Conservation (phyloP, 2,888 invertebrate species). For the Aspidiotus rigidus region DNA sequence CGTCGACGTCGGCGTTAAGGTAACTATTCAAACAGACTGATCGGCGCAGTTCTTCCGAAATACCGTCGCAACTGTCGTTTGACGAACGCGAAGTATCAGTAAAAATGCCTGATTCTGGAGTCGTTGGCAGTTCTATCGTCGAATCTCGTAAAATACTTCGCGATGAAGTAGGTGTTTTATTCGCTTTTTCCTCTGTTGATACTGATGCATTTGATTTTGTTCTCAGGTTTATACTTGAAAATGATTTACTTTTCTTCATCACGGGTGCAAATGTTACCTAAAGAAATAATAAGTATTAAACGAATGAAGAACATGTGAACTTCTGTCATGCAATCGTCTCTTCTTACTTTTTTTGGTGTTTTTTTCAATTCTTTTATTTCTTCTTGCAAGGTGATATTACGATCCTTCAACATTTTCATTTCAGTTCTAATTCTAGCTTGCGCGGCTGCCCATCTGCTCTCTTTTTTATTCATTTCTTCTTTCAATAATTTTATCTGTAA, state of each 20-base stretch:
- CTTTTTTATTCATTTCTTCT: constrained; percentile 61
- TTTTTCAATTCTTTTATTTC: constrained; percentile 60
- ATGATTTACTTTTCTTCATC: constrained; percentile 11
- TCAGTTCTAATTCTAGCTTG: constrained; percentile 66
- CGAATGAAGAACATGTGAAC: background rate
- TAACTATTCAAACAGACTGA: constrained; percentile 6
- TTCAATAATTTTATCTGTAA: constrained; percentile 54
- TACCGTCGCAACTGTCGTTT: background rate
- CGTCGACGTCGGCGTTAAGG: background rate
- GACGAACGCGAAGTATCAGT: background rate
- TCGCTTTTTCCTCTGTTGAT: no score
- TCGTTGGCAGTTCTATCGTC: no score
- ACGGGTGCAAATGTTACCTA: constrained; percentile 16
- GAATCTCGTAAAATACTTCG: no score
- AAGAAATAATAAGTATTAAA: background rate
- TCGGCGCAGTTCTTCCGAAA: background rate
- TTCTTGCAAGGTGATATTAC: constrained; percentile 54
- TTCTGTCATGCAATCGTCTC: background rate
- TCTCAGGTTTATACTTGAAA: background rate
- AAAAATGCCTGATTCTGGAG: no score
- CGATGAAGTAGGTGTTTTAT: no score
- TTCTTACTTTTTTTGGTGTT: constrained; percentile 46
- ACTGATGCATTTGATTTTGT: background rate
- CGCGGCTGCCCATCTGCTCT: constrained; percentile 59
- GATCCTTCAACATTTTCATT: constrained; percentile 61